Conservation (phyloP, 2,797 vertebrate species). For the Distichodus sexfasciatus region DNA sequence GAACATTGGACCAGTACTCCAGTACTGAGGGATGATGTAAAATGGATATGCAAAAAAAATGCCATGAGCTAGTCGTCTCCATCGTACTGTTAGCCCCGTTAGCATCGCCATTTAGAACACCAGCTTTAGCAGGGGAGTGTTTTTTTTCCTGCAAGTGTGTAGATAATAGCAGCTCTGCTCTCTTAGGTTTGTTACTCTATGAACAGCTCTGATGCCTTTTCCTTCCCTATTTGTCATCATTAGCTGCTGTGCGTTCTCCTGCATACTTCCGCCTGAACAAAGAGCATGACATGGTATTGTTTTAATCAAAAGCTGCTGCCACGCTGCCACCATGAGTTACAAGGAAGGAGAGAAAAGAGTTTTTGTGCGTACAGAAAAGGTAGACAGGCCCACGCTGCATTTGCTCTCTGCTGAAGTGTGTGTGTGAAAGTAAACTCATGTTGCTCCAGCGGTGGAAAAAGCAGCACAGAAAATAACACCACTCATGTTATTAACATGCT, state of each 20-base stretch:
- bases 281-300: not conserved
- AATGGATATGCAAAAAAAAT: no score
- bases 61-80: no score
- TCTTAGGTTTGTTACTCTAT: not conserved
- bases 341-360: not conserved
- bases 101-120: no score
- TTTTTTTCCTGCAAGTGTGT: no score
- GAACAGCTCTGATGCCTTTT: not conserved
- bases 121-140: no score
- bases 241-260: not conserved
- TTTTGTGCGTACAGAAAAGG: not conserved
- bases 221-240: conserved; percentile 11
- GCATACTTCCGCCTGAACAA: not conserved
- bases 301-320: not conserved
- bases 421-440: no score
- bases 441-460: no score
- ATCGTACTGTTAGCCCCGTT: no score
- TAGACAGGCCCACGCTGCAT: not conserved
- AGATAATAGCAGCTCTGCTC: no score
- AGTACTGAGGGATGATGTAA: no score
- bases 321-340: not conserved
- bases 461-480: not conserved
- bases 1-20: no score
- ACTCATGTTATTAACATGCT: not conserved
- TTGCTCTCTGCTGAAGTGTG: no score